A percentile compares a stretch with the other conserved stretches of the same genome.
phyloP scores from a whole-genome alignment of 2,797 vertebrate genomes.

The Myotis vivesi region DNA sequence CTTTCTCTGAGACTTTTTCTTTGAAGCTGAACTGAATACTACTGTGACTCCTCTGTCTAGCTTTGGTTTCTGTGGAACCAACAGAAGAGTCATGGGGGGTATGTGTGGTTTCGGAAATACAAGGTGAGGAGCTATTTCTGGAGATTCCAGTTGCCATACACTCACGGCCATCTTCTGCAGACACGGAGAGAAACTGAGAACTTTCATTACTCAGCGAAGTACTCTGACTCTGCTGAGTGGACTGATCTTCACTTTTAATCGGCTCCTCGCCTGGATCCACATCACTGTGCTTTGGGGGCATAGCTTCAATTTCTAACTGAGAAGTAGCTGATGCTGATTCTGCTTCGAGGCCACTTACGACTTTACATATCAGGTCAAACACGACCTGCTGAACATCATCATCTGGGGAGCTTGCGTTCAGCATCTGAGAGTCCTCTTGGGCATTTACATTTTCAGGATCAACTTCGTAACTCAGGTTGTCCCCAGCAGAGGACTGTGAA shows the following conservation, averaged over 20 bases:
- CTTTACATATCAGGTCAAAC: conserved; percentile 91
- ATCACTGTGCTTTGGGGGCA: conserved; percentile 83
- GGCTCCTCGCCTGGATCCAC: conserved; percentile 75
- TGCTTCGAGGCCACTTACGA: conserved; percentile 87
- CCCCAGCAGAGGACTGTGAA: conserved; percentile 92
- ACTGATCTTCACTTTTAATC: conserved; percentile 74
- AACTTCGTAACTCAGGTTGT: conserved; percentile 93
- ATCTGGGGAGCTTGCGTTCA: conserved; percentile 87
- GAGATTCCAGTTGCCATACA: conserved; percentile 84
- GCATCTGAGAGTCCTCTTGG: conserved; percentile 82
- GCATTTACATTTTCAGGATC: conserved; percentile 87
- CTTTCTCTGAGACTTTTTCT: conserved; percentile 92
- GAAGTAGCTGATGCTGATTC: conserved; percentile 83
- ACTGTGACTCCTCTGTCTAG: conserved; percentile 94
- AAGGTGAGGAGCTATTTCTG: conserved; percentile 95
- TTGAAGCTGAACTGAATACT: conserved; percentile 97
- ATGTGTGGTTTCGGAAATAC: conserved; percentile 90
- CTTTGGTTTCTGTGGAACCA: conserved; percentile 85
- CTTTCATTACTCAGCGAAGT: conserved; percentile 86
- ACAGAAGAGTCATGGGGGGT: conserved; percentile 84
- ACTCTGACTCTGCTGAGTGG: conserved; percentile 86
- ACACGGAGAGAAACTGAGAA: conserved; percentile 88
- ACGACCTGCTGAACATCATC: conserved; percentile 90
- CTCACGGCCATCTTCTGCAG: conserved; percentile 84
- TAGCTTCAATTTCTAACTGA: conserved; percentile 86